Evolutionary conservation across 2,797 vertebrate genomes (phyloP), one percentile per base, ranked within the genome.

Genomic region (Thaleichthys pacificus): DNA sequence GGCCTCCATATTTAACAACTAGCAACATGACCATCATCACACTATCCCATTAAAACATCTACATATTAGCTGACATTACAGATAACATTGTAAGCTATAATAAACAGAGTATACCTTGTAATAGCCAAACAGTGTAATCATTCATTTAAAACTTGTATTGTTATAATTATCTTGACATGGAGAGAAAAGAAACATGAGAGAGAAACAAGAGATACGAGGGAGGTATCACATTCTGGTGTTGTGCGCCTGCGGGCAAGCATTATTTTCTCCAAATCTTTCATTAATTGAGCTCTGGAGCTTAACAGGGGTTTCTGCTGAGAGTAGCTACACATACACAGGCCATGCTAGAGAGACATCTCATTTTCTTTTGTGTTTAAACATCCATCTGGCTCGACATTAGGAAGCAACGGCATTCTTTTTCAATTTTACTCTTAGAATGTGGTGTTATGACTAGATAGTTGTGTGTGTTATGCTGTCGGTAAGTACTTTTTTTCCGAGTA

Each of bases 91-190:
- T 56, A 7, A n/a, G 19, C 19, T 1, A 56, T 56, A 56, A 56
- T 56, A 56, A 56, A 17, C 51, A 56, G 5, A 9, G 51, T n/a
- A 56, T 56, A 17, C 3, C 19, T 56, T 17, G 15, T 56, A 56
- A 17, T 56, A 56, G 51, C 0, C 30, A 68, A 74, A 80, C 64
- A 66, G 51, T 47, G 42, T 60, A 63, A 65, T 64, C 26, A 57
- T 75, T 67, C 7, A 73, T 73, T 77, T 75, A 75, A 69, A 56
- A 74, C 38, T 49, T 42, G 51, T 47, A 19, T 15, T 68, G 15
- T 73, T 83, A 22, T 78, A 80, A 84, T 85, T 80, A 82, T 83
- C 78, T 81, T 78, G 74, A 78, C 75, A 79, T 32, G 62, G 65
- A 38, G 69, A 78, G 78, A 76, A 83, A 84, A 58, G 64, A 17